Base-by-base conservation (phyloP, 2,797 vertebrate species). In the Periophthalmus magnuspinnatus region DNA sequence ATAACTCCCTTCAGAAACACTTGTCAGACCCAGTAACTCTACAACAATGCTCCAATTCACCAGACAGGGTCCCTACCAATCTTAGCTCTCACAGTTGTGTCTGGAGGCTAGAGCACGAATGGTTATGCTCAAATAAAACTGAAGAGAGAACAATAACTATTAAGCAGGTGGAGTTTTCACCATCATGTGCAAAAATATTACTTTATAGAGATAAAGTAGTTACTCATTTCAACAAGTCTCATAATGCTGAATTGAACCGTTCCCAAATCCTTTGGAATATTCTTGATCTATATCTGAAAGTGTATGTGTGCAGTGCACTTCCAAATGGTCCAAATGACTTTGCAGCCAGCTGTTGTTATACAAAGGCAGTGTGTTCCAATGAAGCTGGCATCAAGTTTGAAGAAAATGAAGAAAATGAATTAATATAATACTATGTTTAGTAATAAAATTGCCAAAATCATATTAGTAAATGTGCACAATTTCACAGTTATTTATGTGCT, bases 311-410 rank as follows among this genome's bases (percentile, higher is more conserved):
- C 55, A 50, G 48, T 8, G 74, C 5, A n/a, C 48, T 65, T 66
- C 28, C 28, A 28, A 28, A 1, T 28, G 28, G 74, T 77, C 76
- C 83, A 78, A 84, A 82, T 78, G 80, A 88, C 82, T 88, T 84
- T 85, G 77, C 65, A 77, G 89, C 88, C 90, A 91, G 91, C 87
- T 93, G 89, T 87, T 88, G 84, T 81, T 77, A 74, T 79, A 90
- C 80, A 85, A 84, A 74, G 78, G 60, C 78, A 71, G 83, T 69
- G 82, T 88, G 80, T 85, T 76, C 70, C 45, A 70, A 68, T 78
- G 76, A 84, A 88, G 79, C 84, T 76, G 76, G 75, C 1, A 56
- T 59, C 73, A 2, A 56, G 61, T 70, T 70, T 5, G 34, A 75
- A 74, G 74, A 54, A 68, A 10, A 38, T 38, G 36, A n/a, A n/a